Conservation (phyloP, 2,888 invertebrate species). For the Dolichomitus sp. region DNA sequence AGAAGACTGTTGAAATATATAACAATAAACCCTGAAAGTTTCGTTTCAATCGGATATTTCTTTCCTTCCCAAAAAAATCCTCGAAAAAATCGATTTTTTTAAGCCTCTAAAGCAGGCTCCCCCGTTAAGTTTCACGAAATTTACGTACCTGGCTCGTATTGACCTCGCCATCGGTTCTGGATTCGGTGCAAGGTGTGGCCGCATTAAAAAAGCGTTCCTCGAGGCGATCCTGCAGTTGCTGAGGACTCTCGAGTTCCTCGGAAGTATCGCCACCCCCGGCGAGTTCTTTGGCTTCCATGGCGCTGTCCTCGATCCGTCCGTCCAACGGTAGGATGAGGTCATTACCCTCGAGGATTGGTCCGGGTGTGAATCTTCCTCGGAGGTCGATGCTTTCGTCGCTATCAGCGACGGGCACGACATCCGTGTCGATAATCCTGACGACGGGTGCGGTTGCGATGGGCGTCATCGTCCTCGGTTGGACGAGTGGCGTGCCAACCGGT, state of each 20-base stretch:
- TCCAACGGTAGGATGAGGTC: constrained; percentile 85
- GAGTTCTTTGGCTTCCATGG: constrained; percentile 84
- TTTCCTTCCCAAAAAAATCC: too few species aligned
- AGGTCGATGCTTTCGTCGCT: constrained; percentile 85
- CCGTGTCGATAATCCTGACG: constrained; percentile 86
- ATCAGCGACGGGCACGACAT: constrained; percentile 84
- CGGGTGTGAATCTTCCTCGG: constrained; percentile 77
- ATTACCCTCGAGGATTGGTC: constrained; percentile 84
- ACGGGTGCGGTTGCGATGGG: constrained; percentile 81
- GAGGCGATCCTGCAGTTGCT: constrained; percentile 89
- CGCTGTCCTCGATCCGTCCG: constrained; percentile 85
- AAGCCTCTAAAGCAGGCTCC: too few species aligned
- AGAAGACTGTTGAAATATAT: too few species aligned
- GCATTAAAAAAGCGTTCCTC: constrained; percentile 89
- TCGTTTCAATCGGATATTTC: too few species aligned
- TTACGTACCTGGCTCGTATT: constrained; percentile 87
- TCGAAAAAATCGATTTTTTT: too few species aligned
- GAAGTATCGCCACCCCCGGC: constrained; percentile 86
- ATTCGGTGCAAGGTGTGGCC: constrained; percentile 84
- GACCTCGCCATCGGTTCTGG: constrained; percentile 89
- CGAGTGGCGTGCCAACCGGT: constrained; percentile 92
- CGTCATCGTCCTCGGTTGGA: constrained; percentile 64
- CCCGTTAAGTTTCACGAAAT: background rate
- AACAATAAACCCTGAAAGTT: too few species aligned
- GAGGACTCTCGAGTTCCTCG: constrained; percentile 84